Percentiles rank a stretch among this genome's conserved stretches.
Conservation (phyloP, 1,140 invertebrate species). For the Arion vulgaris region DNA sequence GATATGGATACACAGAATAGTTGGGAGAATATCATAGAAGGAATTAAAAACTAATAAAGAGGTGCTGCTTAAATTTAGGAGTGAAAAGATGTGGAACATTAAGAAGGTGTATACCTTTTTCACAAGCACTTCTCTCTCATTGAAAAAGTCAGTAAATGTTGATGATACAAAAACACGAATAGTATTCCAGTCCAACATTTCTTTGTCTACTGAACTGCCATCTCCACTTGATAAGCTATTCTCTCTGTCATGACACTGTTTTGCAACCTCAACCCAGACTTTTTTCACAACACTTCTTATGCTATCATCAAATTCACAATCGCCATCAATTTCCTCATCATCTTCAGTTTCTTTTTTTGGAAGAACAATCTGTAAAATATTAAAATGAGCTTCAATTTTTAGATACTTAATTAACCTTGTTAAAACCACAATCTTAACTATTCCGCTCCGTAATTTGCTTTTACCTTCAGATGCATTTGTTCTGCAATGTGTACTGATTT, state of each 20-base stretch:
- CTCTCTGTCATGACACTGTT: slow-evolving; percentile 3
- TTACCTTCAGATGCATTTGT: no score
- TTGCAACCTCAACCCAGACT: slow-evolving; percentile 8
- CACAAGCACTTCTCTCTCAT: slow-evolving; percentile 70
- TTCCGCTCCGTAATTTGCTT: no score
- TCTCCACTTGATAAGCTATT: neutral
- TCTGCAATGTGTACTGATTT: no score
- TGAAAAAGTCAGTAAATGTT: slow-evolving; percentile 72
- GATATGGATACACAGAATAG: no score
- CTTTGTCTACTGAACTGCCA: neutral
- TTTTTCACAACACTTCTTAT: slow-evolving; percentile 1
- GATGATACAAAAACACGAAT: slow-evolving; percentile 71
- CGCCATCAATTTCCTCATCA: neutral
- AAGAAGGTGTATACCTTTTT: slow-evolving; percentile 73
- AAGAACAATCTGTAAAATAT: neutral
- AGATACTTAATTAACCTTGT: no score
- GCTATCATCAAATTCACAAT: neutral
- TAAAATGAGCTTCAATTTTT: neutral
- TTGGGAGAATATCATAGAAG: no score
- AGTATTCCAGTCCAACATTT: slow-evolving; percentile 57
- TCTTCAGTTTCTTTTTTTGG: neutral
- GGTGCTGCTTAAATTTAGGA: no score
- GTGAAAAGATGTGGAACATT: no score
- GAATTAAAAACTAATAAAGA: no score
- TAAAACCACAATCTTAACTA: no score